Evolutionary conservation across 1,140 invertebrate species (phyloP).

Genomic region (Drosophila sechellia): DNA sequence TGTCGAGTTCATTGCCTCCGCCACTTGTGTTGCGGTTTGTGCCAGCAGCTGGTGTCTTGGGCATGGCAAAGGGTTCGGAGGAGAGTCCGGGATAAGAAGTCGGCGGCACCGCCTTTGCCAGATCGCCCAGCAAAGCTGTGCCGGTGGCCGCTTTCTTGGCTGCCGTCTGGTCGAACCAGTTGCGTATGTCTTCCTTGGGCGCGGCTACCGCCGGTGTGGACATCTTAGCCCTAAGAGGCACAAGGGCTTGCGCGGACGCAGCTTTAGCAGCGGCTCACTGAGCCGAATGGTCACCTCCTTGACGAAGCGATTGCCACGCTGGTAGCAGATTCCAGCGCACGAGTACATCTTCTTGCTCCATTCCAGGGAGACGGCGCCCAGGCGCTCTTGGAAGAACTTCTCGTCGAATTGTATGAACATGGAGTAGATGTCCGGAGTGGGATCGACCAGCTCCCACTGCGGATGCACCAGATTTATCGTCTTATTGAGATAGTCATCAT

Average conservation of each 20-base stretch:
- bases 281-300: conserved; percentile 93
- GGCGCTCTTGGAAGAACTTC: conserved; percentile 92
- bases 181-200: conserved; percentile 31
- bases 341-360: conserved; percentile 98
- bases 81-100: conserved; percentile 59
- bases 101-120: conserved; percentile 47
- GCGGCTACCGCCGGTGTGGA: background rate
- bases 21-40: conserved; percentile 36
- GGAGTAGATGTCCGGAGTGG: conserved; percentile 94
- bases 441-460: conserved; percentile 92
- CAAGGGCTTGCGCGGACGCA: conserved; percentile 95
- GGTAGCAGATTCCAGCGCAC: conserved; percentile 90
- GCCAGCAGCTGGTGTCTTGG: conserved; percentile 5
- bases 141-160: background rate
- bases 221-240: too few relatives aligned
- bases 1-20: background rate
- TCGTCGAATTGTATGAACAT: conserved; percentile 95
- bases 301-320: conserved; percentile 89
- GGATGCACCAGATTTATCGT: conserved; percentile 81
- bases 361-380: conserved; percentile 92
- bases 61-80: conserved; percentile 39
- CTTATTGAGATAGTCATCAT: conserved; percentile 59
- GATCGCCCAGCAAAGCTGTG: background rate
- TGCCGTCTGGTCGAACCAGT: conserved; percentile 32
- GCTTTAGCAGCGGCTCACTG: conserved; percentile 95